phyloP scores from a whole-genome alignment of 2,113 vertebrate genomes.

The Pleuronectes platessa region DNA sequence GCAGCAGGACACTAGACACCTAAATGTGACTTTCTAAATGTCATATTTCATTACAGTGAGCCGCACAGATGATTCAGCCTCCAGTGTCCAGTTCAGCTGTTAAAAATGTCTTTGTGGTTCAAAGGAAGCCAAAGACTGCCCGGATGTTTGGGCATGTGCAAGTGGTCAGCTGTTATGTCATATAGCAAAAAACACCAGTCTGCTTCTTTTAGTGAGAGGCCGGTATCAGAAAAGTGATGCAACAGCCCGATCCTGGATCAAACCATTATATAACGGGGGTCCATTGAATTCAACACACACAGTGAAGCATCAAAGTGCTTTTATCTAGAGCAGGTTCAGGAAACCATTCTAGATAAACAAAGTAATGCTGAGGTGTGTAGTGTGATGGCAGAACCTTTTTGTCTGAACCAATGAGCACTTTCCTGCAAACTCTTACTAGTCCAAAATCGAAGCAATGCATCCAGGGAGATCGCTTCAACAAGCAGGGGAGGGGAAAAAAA shows the following conservation, averaged over 20 bases:
- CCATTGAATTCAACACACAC: background rate
- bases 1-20: background rate
- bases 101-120: too few relatives aligned
- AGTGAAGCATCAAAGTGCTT: conserved; percentile 3
- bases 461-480: conserved; percentile 56
- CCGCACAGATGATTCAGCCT: background rate
- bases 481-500: conserved; percentile 61
- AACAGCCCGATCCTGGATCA: background rate
- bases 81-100: background rate
- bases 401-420: conserved; percentile 69
- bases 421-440: conserved; percentile 70
- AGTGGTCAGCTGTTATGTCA: background rate
- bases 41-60: background rate
- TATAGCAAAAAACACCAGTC: background rate
- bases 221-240: background rate
- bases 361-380: background rate
- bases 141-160: background rate
- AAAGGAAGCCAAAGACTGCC: background rate
- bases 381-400: background rate
- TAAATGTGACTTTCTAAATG: background rate
- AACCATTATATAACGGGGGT: background rate
- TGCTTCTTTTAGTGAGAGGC: background rate
- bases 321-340: background rate
- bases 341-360: background rate
- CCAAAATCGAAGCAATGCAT: conserved; percentile 74